Percentiles rank a stretch among this genome's conserved stretches.
Evolutionary conservation across 1,140 invertebrate genomes (phyloP).

Genomic region (Cylas formicarius): DNA sequence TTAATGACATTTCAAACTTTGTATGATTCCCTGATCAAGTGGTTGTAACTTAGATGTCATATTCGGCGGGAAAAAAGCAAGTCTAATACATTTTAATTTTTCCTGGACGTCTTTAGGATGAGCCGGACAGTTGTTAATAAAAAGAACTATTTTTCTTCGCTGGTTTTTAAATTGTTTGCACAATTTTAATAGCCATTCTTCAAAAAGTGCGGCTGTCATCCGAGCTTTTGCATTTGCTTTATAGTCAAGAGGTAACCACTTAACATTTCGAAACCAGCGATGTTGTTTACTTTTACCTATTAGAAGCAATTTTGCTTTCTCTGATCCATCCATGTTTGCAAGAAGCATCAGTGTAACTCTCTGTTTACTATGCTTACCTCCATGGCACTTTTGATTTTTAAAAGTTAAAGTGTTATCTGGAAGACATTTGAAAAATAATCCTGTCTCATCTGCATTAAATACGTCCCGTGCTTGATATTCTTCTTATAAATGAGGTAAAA

Average conservation of each 20-base stretch:
- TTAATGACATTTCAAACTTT: conserved; percentile 12
- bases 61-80: conserved; percentile 11
- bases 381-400: conserved; percentile 29
- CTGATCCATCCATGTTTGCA: conserved; percentile 40
- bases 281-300: conserved; percentile 45
- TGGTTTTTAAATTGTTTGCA: conserved; percentile 32
- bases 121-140: conserved; percentile 45
- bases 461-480: conserved; percentile 24
- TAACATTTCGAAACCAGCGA: conserved; percentile 41
- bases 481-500: conserved; percentile 7
- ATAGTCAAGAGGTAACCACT: conserved; percentile 37
- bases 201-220: conserved; percentile 36
- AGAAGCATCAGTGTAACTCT: conserved; percentile 40
- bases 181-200: conserved; percentile 32
- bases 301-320: conserved; percentile 43
- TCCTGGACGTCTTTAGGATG: conserved; percentile 20
- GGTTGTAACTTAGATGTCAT: conserved; percentile 17
- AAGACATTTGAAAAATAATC: conserved; percentile 41
- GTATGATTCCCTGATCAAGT: conserved; percentile 16
- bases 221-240: conserved; percentile 43
- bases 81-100: conserved; percentile 22
- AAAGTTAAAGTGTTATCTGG: conserved; percentile 37
- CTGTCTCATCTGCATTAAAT: conserved; percentile 45
- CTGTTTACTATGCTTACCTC: conserved; percentile 42
- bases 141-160: conserved; percentile 43